phyloP scores from a whole-genome alignment of 2,113 vertebrate genomes.

The Entomyzon cyanotis region DNA sequence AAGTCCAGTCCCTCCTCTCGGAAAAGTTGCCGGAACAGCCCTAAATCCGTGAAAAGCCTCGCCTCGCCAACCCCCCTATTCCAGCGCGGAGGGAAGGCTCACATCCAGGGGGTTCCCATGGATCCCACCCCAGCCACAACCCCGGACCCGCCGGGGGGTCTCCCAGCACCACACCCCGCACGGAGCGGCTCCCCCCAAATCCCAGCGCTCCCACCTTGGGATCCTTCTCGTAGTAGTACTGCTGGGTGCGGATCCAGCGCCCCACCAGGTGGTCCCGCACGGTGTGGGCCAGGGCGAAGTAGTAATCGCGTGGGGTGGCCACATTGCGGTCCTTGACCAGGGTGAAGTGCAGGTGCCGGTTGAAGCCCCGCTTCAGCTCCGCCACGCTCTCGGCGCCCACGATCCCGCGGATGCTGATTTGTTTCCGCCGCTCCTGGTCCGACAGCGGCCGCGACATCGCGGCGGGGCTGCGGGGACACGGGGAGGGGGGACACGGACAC shows the following conservation, averaged over 20 bases:
- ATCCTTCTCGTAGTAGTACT: slow-evolving; percentile 90
- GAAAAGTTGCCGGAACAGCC: neutral
- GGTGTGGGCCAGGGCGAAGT: slow-evolving; percentile 89
- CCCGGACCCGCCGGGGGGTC: fast-evolving
- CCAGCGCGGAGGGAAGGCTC: neutral
- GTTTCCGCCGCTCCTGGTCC: slow-evolving; percentile 91
- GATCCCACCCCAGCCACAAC: neutral
- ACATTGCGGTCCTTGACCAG: slow-evolving; percentile 94
- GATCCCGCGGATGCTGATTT: slow-evolving; percentile 93
- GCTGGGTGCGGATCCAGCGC: slow-evolving; percentile 93
- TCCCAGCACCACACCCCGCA: neutral
- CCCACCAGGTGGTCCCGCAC: slow-evolving; percentile 94
- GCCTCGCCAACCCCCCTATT: fast-evolving
- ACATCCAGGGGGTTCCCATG: neutral
- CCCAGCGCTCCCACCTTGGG: slow-evolving; percentile 82
- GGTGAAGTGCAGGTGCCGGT: slow-evolving; percentile 92
- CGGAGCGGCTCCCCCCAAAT: fast-evolving
- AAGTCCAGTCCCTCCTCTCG: neutral
- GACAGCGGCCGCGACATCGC: slow-evolving; percentile 86
- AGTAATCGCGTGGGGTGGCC: slow-evolving; percentile 89
- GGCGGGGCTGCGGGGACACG: neutral
- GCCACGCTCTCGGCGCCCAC: slow-evolving; percentile 89
- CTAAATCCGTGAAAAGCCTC: neutral
- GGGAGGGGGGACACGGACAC: neutral
- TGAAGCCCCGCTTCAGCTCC: slow-evolving; percentile 90